These are phyloP conservation scores for Corythaixoides concolor DNA, from an alignment of 2,113 vertebrate species.

Conservation along the genomic window DNA sequence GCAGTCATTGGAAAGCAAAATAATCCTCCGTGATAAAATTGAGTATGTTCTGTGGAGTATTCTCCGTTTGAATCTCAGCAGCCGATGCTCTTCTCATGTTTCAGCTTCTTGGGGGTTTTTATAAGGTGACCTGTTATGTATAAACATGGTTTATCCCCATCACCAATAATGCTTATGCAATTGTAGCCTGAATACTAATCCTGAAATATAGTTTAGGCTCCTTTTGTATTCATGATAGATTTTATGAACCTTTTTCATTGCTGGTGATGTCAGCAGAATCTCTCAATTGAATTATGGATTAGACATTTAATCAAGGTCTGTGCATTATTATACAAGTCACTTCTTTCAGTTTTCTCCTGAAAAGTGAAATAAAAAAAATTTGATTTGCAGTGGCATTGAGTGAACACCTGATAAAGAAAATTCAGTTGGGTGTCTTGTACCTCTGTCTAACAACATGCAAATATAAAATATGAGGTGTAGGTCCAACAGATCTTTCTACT, in stretches of 20 bases:
- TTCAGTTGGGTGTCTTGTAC: background rate
- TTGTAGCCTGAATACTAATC: conserved; percentile 27
- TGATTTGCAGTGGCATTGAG: conserved; percentile 1
- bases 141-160: background rate
- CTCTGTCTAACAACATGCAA: background rate
- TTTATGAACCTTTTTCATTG: conserved; percentile 17
- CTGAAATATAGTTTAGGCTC: background rate
- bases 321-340: conserved; percentile 12
- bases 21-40: background rate
- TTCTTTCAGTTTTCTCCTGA: conserved; percentile 44
- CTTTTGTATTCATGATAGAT: conserved; percentile 61
- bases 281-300: conserved; percentile 73
- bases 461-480: background rate
- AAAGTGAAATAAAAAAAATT: background rate
- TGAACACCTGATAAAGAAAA: conserved; percentile 15
- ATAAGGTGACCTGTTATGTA: background rate
- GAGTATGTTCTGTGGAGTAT: background rate
- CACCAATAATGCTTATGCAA: background rate
- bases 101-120: background rate
- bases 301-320: conserved; percentile 66
- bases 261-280: conserved; percentile 71
- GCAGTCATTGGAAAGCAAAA: background rate
- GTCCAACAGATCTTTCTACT: background rate
- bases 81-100: background rate
- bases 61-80: background rate